A percentile compares a stretch with the other conserved stretches of the same genome.
Evolutionary conservation across 2,888 invertebrate genomes (phyloP).

Genomic region (Stenurella melanura): DNA sequence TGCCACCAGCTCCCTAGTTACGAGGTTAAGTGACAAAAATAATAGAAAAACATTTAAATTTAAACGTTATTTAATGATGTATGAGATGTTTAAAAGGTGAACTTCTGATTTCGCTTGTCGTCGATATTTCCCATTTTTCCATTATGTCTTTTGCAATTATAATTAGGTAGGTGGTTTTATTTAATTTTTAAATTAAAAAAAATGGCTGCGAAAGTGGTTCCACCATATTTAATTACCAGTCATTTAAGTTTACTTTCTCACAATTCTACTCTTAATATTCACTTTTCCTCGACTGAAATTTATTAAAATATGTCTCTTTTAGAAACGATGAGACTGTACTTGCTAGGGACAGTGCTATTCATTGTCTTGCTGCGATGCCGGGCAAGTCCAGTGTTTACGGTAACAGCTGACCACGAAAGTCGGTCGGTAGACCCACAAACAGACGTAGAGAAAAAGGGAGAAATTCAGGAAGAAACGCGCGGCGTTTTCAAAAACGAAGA

Average conservation of each 20-base stretch:
- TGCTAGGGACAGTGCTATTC: conserved; percentile 67
- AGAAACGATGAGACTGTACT: conserved; percentile 66
- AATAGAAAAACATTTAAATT: too few species aligned
- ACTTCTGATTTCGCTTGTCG: background rate
- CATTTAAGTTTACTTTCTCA: too few species aligned
- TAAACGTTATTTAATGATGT: too few species aligned
- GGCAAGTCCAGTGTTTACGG: conserved; percentile 62
- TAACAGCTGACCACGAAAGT: conserved; percentile 56
- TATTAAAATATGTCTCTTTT: background rate
- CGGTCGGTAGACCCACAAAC: conserved; percentile 46
- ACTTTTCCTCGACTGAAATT: background rate
- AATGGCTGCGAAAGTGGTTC: too few species aligned
- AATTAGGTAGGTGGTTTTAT: conserved; percentile 5
- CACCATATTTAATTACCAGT: too few species aligned
- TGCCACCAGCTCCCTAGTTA: too few species aligned
- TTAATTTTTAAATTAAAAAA: too few species aligned
- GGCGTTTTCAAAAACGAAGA: conserved; percentile 60
- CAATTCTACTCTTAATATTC: too few species aligned
- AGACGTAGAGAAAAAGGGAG: conserved; percentile 59
- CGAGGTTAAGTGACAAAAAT: too few species aligned
- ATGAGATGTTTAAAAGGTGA: too few species aligned
- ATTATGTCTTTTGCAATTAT: background rate
- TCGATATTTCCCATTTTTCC: background rate
- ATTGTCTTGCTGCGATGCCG: conserved; percentile 63
- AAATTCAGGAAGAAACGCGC: conserved; percentile 63